These are phyloP conservation scores for Squalus acanthias DNA, from an alignment of 2,797 vertebrate genomes.

Conservation along the genomic window DNA sequence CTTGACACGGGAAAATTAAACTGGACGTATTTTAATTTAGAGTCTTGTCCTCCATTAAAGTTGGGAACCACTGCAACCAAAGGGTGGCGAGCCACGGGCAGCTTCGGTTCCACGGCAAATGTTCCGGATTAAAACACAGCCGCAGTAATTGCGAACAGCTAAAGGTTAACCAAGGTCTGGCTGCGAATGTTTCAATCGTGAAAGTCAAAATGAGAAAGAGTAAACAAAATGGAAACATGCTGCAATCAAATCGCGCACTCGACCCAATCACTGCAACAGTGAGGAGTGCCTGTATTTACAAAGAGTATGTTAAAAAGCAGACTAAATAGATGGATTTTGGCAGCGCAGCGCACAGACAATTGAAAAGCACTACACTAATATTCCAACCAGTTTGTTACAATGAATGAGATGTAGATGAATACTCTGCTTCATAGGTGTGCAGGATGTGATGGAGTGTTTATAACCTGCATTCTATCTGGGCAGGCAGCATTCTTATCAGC, in stretches of 20 bases:
- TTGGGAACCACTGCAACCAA: not conserved
- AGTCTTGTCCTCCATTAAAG: not conserved
- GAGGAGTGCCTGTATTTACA: not conserved
- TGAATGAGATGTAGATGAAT: not conserved
- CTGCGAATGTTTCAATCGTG: not conserved
- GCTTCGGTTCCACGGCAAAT: not conserved
- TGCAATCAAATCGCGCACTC: not conserved
- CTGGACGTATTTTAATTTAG: not conserved
- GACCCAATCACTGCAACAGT: not conserved
- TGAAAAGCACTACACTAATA: not conserved
- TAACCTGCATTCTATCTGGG: not conserved
- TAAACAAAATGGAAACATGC: not conserved
- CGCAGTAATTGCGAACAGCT: not conserved
- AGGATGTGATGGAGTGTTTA: not conserved
- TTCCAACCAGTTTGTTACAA: not conserved
- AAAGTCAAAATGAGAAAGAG: slow-evolving; percentile 9
- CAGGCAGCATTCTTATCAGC: not conserved
- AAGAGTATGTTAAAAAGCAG: not conserved
- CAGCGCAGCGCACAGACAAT: not conserved
- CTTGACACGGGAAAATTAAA: not conserved
- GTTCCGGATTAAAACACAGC: not conserved
- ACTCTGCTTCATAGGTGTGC: not conserved
- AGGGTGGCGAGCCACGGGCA: not conserved
- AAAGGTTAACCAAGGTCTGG: not conserved
- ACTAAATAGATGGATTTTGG: not conserved